Evolutionary conservation across 2,888 invertebrate genomes (phyloP), one percentile per base, ranked within the genome.

Genomic region (Mythimna albipuncta): DNA sequence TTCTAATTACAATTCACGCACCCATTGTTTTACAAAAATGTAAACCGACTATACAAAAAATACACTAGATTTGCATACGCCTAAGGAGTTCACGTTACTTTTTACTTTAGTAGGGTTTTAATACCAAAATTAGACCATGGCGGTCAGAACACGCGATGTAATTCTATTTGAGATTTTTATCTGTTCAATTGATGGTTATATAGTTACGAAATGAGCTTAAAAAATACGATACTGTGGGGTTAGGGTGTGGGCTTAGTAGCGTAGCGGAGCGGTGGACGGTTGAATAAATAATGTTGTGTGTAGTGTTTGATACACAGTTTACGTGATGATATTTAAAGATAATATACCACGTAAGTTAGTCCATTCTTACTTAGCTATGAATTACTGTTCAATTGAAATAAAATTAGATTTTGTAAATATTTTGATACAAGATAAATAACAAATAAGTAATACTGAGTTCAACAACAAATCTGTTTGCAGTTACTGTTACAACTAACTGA

Each of bases 171-270:
- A 93, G 95, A 95, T 95, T 87, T 87, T 91, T 94, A 95, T 95
- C 95, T 94, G 92, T 90, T 92, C 95, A 94, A 94, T 95, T 93
- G 94, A 93, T 94, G 93, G 94, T 93, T 94, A 92, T 94, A 92
- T 91, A 89, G 92, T 93, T 92, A 93, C 91, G 91, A 91, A 94
- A 92, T 91, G 88, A 89, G 89, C 92, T 90, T 89, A 90, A 93
- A 93, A 91, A 91, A 90, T 89, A 90, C 89, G 87, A 89, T 89
- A 89, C 80, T 83, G 74, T 87, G 88, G 91, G 91, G 88, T 91
- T 91, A 83, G 80, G 75, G 50, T 63, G 72, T 70, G 67, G 77
- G 76, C 69, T 77, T 74, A 73, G 81, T 72, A 62, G n/a, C 52
- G 75, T 65, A 64, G 52, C 66, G 62, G 44, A 73, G 81, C 76